Conservation (phyloP, 2,113 vertebrate genomes). For the Taurulus bubalis region DNA sequence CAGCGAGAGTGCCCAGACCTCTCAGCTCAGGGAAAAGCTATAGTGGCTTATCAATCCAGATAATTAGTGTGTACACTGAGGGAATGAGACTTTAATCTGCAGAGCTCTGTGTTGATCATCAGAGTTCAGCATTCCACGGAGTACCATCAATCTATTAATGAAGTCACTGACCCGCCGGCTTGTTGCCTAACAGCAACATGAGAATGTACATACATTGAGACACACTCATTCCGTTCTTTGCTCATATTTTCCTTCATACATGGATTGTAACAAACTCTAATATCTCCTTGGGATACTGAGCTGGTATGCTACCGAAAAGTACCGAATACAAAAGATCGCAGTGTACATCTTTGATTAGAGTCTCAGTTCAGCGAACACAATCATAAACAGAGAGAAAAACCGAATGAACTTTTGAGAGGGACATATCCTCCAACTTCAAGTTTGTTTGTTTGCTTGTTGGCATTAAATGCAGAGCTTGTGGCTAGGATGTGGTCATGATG, state of each 20-base stretch:
- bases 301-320: background rate
- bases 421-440: constrained; percentile 37
- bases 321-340: background rate
- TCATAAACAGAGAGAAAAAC: background rate
- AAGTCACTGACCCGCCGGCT: constrained; percentile 60
- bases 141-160: constrained; percentile 67
- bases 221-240: background rate
- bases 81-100: constrained; percentile 74
- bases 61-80: constrained; percentile 73
- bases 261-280: background rate
- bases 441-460: constrained; percentile 58
- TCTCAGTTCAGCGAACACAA: constrained; percentile 5
- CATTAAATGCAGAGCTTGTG: constrained; percentile 46
- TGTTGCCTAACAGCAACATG: constrained; percentile 36
- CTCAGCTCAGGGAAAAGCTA: constrained; percentile 28
- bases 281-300: background rate
- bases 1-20: constrained; percentile 26
- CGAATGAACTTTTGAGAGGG: constrained; percentile 8
- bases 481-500: constrained; percentile 50
- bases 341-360: background rate
- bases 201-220: background rate
- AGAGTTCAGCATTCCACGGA: constrained; percentile 56
- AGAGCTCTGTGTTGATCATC: constrained; percentile 65
- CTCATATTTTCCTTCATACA: background rate
- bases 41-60: constrained; percentile 56